These are phyloP conservation scores for Chelonus insularis DNA, from an alignment of 1,140 invertebrate species.

Conservation along the genomic window DNA sequence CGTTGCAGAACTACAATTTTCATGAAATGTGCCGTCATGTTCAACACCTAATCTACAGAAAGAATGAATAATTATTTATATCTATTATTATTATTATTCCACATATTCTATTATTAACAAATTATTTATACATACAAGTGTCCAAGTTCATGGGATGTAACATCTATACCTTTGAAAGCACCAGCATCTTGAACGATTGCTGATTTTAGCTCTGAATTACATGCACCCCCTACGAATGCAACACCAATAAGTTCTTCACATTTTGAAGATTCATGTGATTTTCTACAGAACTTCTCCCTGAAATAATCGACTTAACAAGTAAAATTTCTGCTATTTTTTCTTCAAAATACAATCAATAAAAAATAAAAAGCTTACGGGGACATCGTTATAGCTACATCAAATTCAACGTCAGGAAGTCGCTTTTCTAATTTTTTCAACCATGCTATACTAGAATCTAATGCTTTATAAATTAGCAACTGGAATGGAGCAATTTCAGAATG, in stretches of 20 bases:
- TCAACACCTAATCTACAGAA: no score
- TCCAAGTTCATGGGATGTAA: slow-evolving; percentile 22
- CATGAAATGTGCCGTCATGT: no score
- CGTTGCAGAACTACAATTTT: no score
- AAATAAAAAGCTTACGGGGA: not conserved
- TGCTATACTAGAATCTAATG: not conserved
- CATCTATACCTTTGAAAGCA: slow-evolving; percentile 21
- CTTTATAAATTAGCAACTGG: no score
- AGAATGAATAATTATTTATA: not conserved
- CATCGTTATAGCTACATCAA: not conserved
- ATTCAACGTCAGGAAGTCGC: not conserved
- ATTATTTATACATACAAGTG: slow-evolving; percentile 21
- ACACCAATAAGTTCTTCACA: not conserved
- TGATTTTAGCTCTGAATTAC: not conserved
- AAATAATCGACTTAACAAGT: not conserved
- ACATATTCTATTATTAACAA: no score
- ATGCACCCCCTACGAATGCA: slow-evolving; percentile 1
- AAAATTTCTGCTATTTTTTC: not conserved
- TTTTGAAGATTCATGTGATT: no score
- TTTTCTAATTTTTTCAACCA: not conserved
- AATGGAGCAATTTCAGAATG: no score
- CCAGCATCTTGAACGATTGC: slow-evolving; percentile 16
- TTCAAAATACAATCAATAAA: not conserved
- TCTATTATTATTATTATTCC: no score
- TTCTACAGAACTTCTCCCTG: no score